Evolutionary conservation across 2,113 vertebrate species (phyloP).

Genomic region (Poeciliopsis occidentalis): DNA sequence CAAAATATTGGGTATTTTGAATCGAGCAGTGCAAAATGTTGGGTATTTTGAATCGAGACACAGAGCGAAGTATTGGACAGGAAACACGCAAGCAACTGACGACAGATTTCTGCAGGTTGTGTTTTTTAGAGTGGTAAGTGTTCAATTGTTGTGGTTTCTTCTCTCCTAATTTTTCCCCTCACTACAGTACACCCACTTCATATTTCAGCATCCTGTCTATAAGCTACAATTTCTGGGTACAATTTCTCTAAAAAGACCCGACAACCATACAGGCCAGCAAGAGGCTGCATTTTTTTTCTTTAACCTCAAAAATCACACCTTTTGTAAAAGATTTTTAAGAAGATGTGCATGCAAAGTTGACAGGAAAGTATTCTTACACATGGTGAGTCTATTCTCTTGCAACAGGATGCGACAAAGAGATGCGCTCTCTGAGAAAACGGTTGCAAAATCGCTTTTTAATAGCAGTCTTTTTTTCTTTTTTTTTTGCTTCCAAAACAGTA

Average conservation of each 20-base stretch:
- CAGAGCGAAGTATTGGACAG: slow-evolving; percentile 47
- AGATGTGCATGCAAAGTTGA: slow-evolving; percentile 1
- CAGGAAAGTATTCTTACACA: slow-evolving; percentile 40
- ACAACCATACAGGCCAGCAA: slow-evolving; percentile 6
- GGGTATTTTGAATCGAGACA: slow-evolving; percentile 6
- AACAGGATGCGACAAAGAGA: slow-evolving; percentile 55
- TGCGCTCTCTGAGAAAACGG: neutral
- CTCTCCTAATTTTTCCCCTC: slow-evolving; percentile 39
- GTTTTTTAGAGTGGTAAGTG: slow-evolving; percentile 42
- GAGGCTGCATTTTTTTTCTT: slow-evolving; percentile 15
- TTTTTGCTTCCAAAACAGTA: neutral
- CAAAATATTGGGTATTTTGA: neutral
- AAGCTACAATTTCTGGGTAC: slow-evolving; percentile 1
- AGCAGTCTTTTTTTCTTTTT: neutral
- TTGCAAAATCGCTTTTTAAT: neutral
- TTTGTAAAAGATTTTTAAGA: slow-evolving; percentile 27
- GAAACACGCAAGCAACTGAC: slow-evolving; percentile 38
- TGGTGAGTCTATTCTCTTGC: slow-evolving; percentile 24
- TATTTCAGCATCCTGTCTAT: slow-evolving; percentile 66
- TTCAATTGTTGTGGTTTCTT: slow-evolving; percentile 65
- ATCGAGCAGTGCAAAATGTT: neutral
- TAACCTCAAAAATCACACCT: slow-evolving; percentile 65
- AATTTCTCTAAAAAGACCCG: slow-evolving; percentile 28
- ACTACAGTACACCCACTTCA: slow-evolving; percentile 37
- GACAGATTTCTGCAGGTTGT: slow-evolving; percentile 21